Base-by-base conservation (phyloP, 2,888 invertebrate species). In the Terebella lapidaria region DNA sequence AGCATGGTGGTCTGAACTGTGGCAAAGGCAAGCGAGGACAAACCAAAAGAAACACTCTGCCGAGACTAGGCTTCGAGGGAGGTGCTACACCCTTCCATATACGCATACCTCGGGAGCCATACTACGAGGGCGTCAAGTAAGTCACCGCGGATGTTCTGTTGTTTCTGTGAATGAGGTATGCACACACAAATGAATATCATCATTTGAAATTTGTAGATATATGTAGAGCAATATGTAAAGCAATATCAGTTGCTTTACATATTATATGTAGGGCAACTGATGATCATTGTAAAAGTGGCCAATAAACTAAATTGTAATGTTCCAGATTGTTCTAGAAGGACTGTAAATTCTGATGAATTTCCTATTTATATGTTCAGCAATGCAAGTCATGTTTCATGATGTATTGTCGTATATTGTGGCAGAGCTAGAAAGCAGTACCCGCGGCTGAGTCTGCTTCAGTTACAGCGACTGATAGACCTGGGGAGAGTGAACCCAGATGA, bases 401-500 rank as follows among this genome's bases (percentile, higher is more conserved):
- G n/a, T n/a, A 35, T 35, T 35, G 10, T 35, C 42, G 10, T 35
- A 10, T 5, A 47, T 4, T 47, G 28, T 71, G 72, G 24, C 72
- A 84, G 84, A 60, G 61, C 91, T 58, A 86, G 87, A 72, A 85
- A 95, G 62, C 89, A 97, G 79, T 97, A 97, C 82, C 92, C 92
- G 45, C 94, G 94, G 1, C 73, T 97, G 24, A 88, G 92, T 0
- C 79, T 99, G 73, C 81, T 86, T 0, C 82, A 87, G 67, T 81
- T 99, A n/a, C 97, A 99, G 83, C 84, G 85, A 59, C 80, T 93
- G 72, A 89, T 99, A 66, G 99, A 99, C 77, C 87, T 88, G 55
- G 88, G 92, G 71, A 85, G 92, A 65, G 71, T 99, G 28, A 90
- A 96, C 76, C 72, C 84, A 2, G 82, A 84, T 1, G 85, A 88